Percentiles rank a stretch among this genome's conserved stretches.
Conservation (phyloP, 2,113 vertebrate species). For the Ivindomyrus marchei region DNA sequence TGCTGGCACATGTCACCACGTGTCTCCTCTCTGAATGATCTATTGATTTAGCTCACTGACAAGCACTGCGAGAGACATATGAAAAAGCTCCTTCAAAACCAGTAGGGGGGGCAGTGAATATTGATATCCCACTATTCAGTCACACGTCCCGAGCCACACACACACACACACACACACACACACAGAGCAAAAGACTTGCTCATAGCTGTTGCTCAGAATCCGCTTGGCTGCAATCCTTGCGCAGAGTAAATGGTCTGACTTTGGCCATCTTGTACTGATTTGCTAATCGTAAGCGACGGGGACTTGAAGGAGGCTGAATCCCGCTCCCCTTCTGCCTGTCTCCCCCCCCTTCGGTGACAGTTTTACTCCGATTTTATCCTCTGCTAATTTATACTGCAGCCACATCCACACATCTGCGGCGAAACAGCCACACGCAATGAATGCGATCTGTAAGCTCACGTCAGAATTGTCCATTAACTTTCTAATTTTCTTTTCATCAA, state of each 20-base stretch:
- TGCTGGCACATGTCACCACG: neutral
- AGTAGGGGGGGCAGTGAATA: neutral
- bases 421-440: neutral
- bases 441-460: neutral
- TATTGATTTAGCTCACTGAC: neutral
- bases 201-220: neutral
- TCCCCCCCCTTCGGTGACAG: neutral
- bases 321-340: neutral
- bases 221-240: neutral
- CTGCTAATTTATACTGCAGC: neutral
- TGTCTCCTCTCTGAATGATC: neutral
- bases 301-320: neutral
- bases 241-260: neutral
- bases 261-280: neutral
- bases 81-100: neutral
- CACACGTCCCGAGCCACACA: neutral
- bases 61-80: conserved; percentile 1
- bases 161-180: neutral
- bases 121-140: neutral
- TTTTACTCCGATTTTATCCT: neutral
- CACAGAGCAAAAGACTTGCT: neutral
- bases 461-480: neutral
- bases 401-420: neutral
- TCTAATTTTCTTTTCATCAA: neutral
- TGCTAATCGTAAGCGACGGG: neutral